Evolutionary conservation across 2,797 vertebrate species (phyloP), one percentile per base, ranked within the genome.

Genomic region (Coregonus suidteri): DNA sequence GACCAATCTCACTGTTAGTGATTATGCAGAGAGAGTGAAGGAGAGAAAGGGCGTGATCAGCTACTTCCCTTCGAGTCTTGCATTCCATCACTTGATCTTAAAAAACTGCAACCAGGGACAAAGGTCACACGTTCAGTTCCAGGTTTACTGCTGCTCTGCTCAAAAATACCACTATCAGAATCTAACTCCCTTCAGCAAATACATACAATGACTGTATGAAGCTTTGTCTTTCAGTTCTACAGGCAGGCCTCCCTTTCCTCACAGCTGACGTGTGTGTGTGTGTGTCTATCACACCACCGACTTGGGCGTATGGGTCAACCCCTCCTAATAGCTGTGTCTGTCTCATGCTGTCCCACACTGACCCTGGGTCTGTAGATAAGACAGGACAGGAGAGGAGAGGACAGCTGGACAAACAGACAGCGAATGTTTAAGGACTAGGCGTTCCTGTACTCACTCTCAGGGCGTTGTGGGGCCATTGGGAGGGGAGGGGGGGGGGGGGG

Each of bases 171-270:
- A 82, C 88, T 90, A 92, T 91, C 90, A 87, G 84, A 81, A 79
- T 84, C 73, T 73, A 75, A 14, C 66, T 52, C 51, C 5, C 18
- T 14, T 7, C 76, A 73, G 11, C 30, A 47, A 47, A 73, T 25
- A 53, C 70, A 71, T 18, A 31, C 68, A 51, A 41, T 67, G 79
- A 77, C 74, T 75, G 80, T 25, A 69, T 77, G 64, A 53, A 71
- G 83, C 84, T 90, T 90, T 90, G 91, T 92, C 91, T 91, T 79
- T 81, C 76, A 73, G 84, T 76, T 82, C 77, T 89, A 90, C 84
- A 82, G 80, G 81, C 18, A 18, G 18, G 5, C 56, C 35, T 81
- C 83, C 87, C 9, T 47, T 80, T 71, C 81, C 76, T 82, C 72
- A 79, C 84, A 79, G 86, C 84, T 85, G 85, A 90, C 76, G 30